phyloP scores from a whole-genome alignment of 2,113 vertebrate species.

The Marmota flaviventris region DNA sequence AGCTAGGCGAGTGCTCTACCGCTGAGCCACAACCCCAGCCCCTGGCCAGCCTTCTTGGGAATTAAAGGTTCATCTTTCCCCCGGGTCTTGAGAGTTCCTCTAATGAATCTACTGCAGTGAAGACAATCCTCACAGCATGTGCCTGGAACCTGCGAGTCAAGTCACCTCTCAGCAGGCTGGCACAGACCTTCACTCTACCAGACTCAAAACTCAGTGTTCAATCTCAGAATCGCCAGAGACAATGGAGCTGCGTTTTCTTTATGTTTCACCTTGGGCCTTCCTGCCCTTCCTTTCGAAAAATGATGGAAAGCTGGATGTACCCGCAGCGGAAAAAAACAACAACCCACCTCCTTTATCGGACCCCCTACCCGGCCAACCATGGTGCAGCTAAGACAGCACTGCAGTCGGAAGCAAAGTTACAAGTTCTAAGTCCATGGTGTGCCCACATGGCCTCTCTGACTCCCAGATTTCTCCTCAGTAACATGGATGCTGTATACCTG shows the following conservation, averaged over 20 bases:
- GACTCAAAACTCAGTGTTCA: not conserved
- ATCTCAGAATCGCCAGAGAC: not conserved
- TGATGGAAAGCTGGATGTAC: not conserved
- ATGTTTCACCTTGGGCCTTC: not conserved
- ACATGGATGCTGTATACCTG: not conserved
- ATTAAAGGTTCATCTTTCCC: not conserved
- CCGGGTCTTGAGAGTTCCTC: not conserved
- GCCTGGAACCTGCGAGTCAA: not conserved
- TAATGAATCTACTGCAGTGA: not conserved
- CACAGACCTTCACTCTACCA: not conserved
- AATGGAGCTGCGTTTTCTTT: slow-evolving; percentile 18
- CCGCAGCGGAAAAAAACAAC: not conserved
- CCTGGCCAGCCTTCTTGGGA: not conserved
- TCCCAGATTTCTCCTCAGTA: not conserved
- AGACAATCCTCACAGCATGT: not conserved
- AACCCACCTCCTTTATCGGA: not conserved
- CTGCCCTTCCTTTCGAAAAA: not conserved
- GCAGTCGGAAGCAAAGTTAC: not conserved
- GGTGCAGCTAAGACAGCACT: not conserved
- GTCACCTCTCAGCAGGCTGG: slow-evolving; percentile 28
- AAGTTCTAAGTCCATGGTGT: not conserved
- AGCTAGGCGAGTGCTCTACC: too few relatives aligned
- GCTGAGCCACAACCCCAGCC: too few relatives aligned
- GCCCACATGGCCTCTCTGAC: not conserved
- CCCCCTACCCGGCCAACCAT: not conserved